Percentiles rank a stretch among this genome's conserved stretches.
Conservation (phyloP, 2,113 vertebrate genomes). For the Anser brachyrhynchus region DNA sequence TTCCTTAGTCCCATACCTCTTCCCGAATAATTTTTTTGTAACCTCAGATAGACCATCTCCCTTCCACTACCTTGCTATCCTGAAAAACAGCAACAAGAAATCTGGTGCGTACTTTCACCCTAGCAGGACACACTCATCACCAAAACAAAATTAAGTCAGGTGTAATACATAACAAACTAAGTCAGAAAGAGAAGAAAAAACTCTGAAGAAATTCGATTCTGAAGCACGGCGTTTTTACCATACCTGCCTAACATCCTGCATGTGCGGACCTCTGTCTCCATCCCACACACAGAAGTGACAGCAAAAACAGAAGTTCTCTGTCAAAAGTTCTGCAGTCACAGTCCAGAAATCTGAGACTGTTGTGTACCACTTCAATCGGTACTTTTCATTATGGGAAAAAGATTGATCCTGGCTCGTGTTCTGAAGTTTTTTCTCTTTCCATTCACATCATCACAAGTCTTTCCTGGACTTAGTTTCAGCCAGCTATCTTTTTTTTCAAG, state of each 20-base stretch:
- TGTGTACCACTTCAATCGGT: background rate
- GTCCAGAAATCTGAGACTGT: background rate
- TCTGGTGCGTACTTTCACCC: background rate
- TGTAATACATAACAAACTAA: background rate
- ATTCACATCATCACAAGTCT: background rate
- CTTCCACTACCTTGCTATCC: background rate
- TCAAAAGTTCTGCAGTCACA: background rate
- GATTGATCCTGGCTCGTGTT: background rate
- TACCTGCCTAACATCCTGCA: background rate
- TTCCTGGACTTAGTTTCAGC: background rate
- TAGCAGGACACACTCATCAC: background rate
- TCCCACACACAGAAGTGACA: background rate
- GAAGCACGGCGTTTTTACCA: background rate
- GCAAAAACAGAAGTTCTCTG: background rate
- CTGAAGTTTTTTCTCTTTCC: background rate
- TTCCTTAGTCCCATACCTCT: background rate
- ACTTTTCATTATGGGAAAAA: background rate
- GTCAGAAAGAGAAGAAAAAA: background rate
- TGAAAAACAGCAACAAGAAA: background rate
- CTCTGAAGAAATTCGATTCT: background rate
- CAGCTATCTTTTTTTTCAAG: background rate
- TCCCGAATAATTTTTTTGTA: background rate
- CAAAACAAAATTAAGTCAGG: background rate
- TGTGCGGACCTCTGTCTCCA: background rate
- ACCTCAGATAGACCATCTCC: background rate